Conservation (phyloP, 2,888 invertebrate genomes). For the Drosophila borealis region DNA sequence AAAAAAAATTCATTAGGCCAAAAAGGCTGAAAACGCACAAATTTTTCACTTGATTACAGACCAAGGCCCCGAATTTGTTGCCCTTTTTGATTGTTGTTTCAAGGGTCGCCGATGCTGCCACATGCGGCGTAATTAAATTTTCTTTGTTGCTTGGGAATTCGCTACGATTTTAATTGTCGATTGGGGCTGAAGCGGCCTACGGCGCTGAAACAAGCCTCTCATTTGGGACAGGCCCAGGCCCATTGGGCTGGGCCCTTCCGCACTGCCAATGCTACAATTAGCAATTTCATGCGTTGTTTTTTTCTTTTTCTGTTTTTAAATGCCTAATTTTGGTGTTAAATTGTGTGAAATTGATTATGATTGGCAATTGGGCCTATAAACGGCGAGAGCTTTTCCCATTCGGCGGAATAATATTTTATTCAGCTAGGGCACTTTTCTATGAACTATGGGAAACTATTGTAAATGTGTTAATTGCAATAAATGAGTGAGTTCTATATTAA, state of each 20-base stretch:
- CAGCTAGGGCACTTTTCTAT: constrained; percentile 7
- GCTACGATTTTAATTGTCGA: constrained; percentile 76
- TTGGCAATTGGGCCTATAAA: constrained; percentile 66
- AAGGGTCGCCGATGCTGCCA: constrained; percentile 62
- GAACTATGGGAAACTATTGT: constrained; percentile 37
- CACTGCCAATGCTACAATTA: constrained; percentile 63
- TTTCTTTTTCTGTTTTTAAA: constrained; percentile 29
- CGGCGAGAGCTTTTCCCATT: constrained; percentile 53
- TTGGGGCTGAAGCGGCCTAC: constrained; percentile 55
- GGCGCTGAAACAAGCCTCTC: constrained; percentile 44
- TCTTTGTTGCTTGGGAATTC: constrained; percentile 75
- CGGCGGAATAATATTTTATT: constrained; percentile 6
- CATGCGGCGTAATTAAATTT: constrained; percentile 79
- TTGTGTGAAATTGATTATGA: constrained; percentile 78
- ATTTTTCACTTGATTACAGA: constrained; percentile 73
- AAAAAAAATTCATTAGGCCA: constrained; percentile 71
- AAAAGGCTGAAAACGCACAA: constrained; percentile 36
- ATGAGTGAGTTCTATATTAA: neutral
- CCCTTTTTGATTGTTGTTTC: constrained; percentile 46
- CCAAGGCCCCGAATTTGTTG: constrained; percentile 48
- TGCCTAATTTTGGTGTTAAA: constrained; percentile 48
- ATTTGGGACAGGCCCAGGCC: constrained; percentile 32
- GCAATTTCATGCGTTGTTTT: constrained; percentile 73
- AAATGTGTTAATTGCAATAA: constrained; percentile 21
- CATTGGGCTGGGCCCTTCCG: constrained; percentile 65